These are phyloP conservation scores for Microtus ochrogaster DNA, from an alignment of 2,113 vertebrate genomes.

Conservation along the genomic window DNA sequence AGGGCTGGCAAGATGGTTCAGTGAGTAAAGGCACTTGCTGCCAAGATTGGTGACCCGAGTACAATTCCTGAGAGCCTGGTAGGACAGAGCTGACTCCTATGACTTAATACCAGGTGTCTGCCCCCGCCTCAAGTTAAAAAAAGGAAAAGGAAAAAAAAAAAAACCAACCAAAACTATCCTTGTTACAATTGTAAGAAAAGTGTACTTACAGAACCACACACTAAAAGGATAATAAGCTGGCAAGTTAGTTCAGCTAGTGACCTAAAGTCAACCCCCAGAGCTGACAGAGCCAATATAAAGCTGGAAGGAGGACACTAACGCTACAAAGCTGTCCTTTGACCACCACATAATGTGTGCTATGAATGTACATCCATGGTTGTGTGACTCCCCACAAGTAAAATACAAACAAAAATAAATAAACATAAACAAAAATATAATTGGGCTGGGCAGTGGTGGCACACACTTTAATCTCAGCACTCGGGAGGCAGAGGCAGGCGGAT, in stretches of 20 bases:
- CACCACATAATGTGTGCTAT: neutral
- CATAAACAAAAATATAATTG: neutral
- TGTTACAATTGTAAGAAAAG: neutral
- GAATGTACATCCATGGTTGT: neutral
- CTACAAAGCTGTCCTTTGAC: neutral
- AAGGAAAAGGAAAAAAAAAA: rapidly evolving
- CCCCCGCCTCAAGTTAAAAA: neutral
- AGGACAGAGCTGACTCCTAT: neutral
- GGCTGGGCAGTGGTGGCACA: neutral
- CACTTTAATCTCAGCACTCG: neutral
- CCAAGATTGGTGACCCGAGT: neutral
- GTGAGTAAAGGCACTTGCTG: neutral
- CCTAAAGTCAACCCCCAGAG: neutral
- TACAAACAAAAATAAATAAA: neutral
- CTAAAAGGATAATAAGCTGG: neutral
- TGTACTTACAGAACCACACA: neutral
- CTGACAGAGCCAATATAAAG: neutral
- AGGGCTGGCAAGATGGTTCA: neutral
- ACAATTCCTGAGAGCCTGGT: neutral
- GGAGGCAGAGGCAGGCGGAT: too few species aligned
- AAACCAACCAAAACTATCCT: too few species aligned
- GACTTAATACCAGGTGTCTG: neutral
- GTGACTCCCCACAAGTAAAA: neutral
- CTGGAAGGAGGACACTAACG: neutral
- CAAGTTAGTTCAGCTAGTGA: neutral